Percentiles rank a stretch among this genome's conserved stretches.
Conservation (phyloP, 2,113 vertebrate species). For the Rallus limicola region DNA sequence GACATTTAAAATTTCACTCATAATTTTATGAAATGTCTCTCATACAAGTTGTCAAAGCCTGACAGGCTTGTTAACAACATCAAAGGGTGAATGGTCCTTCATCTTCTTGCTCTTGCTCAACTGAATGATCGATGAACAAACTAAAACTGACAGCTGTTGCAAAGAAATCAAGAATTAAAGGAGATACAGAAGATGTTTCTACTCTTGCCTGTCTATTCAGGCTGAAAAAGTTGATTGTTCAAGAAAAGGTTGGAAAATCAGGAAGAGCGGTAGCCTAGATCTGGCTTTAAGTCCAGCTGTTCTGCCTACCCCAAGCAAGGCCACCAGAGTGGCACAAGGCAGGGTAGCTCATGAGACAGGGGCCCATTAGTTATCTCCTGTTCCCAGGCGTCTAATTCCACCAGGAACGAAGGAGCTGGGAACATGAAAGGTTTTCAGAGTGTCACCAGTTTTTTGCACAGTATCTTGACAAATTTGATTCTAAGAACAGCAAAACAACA, state of each 20-base stretch:
- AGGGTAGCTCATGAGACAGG: background rate
- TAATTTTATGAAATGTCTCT: constrained; percentile 50
- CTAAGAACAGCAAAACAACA: background rate
- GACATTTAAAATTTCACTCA: constrained; percentile 50
- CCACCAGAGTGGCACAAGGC: background rate
- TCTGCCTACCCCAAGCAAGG: background rate
- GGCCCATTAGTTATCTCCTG: background rate
- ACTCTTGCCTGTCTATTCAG: background rate
- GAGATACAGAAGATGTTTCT: constrained; percentile 26
- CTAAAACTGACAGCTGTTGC: constrained; percentile 46
- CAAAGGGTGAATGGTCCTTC: constrained; percentile 55
- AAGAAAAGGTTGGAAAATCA: background rate
- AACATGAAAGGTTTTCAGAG: background rate
- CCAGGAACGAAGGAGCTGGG: background rate
- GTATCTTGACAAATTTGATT: background rate
- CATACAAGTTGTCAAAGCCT: constrained; percentile 61
- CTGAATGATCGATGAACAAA: constrained; percentile 66
- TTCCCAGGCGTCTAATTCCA: background rate
- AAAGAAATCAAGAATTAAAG: constrained; percentile 16
- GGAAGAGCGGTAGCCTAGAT: background rate
- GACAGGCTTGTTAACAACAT: constrained; percentile 58
- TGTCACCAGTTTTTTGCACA: background rate
- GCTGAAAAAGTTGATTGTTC: background rate
- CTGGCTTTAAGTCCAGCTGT: background rate
- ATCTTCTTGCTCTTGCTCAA: constrained; percentile 45